Evolutionary conservation across 1,140 invertebrate species (phyloP).

Genomic region (Planococcus citri): DNA sequence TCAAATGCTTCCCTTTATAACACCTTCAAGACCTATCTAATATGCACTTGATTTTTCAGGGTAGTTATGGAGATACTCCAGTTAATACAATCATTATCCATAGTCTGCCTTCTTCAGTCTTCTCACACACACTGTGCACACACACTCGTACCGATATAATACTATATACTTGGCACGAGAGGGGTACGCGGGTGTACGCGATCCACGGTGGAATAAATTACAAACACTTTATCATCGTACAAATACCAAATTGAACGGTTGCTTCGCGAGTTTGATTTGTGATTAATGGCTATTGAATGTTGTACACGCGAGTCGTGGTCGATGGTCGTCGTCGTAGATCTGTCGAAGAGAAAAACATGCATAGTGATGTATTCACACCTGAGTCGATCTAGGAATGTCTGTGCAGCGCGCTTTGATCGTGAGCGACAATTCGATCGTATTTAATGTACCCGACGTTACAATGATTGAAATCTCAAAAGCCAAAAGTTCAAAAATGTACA

Average conservation of each 20-base stretch:
- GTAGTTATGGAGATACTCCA: too few species aligned
- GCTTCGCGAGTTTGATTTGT: neutral
- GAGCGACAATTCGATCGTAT: neutral
- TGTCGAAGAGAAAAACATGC: neutral
- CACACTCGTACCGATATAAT: too few species aligned
- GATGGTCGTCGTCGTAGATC: too few species aligned
- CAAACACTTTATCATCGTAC: constrained; percentile 7
- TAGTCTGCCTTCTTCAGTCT: too few species aligned
- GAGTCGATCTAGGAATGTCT: neutral
- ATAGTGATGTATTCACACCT: neutral
- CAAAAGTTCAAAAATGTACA: too few species aligned
- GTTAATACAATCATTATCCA: too few species aligned
- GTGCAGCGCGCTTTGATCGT: neutral
- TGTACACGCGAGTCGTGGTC: neutral
- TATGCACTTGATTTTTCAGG: too few species aligned
- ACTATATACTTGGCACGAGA: too few species aligned
- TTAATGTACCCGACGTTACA: neutral
- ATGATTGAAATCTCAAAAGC: neutral
- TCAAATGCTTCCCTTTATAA: too few species aligned
- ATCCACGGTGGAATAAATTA: neutral
- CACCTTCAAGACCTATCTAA: too few species aligned
- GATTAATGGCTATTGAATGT: neutral
- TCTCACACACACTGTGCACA: too few species aligned
- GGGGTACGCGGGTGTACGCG: too few species aligned
- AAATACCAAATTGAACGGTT: neutral